Evolutionary conservation across 2,113 vertebrate species (phyloP).

Genomic region (Pluvialis apricaria): DNA sequence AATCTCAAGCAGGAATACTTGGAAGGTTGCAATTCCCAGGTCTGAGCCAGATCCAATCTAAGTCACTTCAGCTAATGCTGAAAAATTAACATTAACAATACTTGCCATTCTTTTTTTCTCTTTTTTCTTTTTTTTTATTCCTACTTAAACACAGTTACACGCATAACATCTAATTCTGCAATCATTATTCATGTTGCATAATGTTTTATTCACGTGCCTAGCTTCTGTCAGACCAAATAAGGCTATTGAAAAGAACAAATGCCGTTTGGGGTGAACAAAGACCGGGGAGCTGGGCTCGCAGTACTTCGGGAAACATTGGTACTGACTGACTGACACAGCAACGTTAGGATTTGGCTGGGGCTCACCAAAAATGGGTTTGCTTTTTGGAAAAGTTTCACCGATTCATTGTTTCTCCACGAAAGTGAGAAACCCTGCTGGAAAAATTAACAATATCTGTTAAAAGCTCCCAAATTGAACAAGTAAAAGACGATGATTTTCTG

Average conservation of each 20-base stretch:
- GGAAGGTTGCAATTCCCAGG: not conserved
- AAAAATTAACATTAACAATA: not conserved
- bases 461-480: not conserved
- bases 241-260: not conserved
- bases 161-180: not conserved
- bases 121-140: not conserved
- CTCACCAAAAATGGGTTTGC: not conserved
- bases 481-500: not conserved
- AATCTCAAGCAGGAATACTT: accelerated
- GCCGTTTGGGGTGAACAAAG: not conserved
- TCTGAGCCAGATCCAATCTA: not conserved
- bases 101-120: not conserved
- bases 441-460: not conserved
- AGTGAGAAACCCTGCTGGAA: not conserved
- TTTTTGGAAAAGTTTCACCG: not conserved
- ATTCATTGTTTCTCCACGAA: not conserved
- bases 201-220: not conserved
- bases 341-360: not conserved
- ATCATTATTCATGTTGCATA: not conserved
- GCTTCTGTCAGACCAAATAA: conserved; percentile 22
- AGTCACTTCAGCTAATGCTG: not conserved
- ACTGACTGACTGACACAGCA: not conserved
- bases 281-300: not conserved
- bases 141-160: not conserved
- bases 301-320: accelerated